Conservation (phyloP, 2,113 vertebrate genomes). For the Aspiorhynchus laticeps region DNA sequence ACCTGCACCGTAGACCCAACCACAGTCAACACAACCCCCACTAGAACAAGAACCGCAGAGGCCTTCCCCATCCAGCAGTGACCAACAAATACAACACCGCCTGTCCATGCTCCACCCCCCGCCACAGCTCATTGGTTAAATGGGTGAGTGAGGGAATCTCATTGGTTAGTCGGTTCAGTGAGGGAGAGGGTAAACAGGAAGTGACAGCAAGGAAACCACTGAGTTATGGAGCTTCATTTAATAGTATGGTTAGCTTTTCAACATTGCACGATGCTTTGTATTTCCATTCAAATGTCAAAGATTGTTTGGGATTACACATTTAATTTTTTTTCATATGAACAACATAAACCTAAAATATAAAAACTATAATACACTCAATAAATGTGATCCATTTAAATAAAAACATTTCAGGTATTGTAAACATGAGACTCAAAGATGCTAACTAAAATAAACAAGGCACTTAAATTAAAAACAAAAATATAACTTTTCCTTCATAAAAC, state of each 20-base stretch:
- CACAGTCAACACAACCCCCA: constrained; percentile 51
- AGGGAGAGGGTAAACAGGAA: constrained; percentile 54
- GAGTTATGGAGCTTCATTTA: constrained; percentile 28
- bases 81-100: constrained; percentile 22
- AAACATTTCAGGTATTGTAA: constrained; percentile 27
- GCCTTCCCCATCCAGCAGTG: constrained; percentile 41
- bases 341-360: not conserved
- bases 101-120: constrained; percentile 30
- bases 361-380: constrained; percentile 20
- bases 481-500: not conserved
- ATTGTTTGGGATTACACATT: not conserved
- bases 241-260: not conserved
- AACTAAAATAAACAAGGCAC: not conserved
- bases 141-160: constrained; percentile 32
- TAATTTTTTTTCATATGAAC: not conserved
- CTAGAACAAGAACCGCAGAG: constrained; percentile 44
- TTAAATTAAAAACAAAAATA: not conserved
- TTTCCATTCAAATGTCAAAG: not conserved
- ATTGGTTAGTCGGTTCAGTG: constrained; percentile 51
- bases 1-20: constrained; percentile 56
- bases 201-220: constrained; percentile 46
- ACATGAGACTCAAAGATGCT: not conserved
- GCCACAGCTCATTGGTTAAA: constrained; percentile 46
- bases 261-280: not conserved
- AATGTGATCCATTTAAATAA: not conserved